Evolutionary conservation across 2,113 vertebrate species (phyloP).

Genomic region (Zonotrichia leucophrys): DNA sequence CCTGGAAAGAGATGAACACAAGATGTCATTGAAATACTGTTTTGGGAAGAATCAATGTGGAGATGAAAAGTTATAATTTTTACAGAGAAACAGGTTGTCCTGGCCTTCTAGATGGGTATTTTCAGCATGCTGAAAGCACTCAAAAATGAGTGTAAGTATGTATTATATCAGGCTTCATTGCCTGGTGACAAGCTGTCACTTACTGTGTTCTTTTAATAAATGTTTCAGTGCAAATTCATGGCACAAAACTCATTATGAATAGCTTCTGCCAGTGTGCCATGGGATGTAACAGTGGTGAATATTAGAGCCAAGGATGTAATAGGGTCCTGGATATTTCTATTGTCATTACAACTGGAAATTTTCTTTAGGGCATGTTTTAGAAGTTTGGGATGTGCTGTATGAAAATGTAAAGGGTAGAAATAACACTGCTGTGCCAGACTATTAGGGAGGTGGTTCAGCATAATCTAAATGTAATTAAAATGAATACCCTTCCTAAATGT

Average conservation of each 20-base stretch:
- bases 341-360: background rate
- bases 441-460: background rate
- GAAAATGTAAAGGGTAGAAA: constrained; percentile 40
- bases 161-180: background rate
- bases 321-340: background rate
- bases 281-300: background rate
- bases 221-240: background rate
- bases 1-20: background rate
- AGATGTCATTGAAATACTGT: background rate
- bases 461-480: constrained; percentile 22
- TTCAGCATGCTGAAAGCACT: background rate
- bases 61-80: background rate
- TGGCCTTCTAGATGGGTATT: background rate
- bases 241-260: background rate
- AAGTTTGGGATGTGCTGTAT: background rate
- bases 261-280: background rate
- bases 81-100: background rate
- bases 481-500: background rate
- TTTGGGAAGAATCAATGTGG: background rate
- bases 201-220: background rate
- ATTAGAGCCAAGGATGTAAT: background rate
- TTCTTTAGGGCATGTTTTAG: constrained; percentile 8
- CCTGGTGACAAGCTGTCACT: background rate
- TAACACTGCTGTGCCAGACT: background rate
- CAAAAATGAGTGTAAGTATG: background rate